Evolutionary conservation across 2,797 vertebrate species (phyloP).

Genomic region (Streptopelia turtur): DNA sequence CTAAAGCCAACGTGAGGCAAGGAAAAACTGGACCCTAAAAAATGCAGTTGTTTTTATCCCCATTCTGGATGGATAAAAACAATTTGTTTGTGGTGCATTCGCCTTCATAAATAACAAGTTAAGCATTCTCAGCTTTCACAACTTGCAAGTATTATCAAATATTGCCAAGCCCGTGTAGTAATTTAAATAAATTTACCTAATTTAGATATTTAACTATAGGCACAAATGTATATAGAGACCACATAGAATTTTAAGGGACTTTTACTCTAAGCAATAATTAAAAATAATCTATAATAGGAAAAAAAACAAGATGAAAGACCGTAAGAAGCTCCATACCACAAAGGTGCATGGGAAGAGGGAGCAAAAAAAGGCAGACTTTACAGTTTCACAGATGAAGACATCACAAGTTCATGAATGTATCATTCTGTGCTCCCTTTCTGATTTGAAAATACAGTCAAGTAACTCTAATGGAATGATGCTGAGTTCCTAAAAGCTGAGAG

Average conservation of each 20-base stretch:
- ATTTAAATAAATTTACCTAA: neutral
- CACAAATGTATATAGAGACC: neutral
- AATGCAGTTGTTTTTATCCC: neutral
- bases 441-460: neutral
- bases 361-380: neutral
- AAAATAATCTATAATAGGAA: neutral
- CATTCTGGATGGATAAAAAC: neutral
- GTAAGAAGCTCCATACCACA: neutral
- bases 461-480: neutral
- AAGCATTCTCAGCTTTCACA: neutral
- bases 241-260: neutral
- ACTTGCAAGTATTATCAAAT: neutral
- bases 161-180: neutral
- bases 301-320: neutral
- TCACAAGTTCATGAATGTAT: neutral
- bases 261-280: neutral
- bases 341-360: fast-evolving
- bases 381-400: neutral
- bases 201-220: neutral
- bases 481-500: neutral
- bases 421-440: neutral
- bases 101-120: neutral
- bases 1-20: fast-evolving
- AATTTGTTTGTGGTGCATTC: neutral
- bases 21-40: neutral